Base-by-base conservation (phyloP, 1,140 invertebrate genomes). In the Drosophila repleta region DNA sequence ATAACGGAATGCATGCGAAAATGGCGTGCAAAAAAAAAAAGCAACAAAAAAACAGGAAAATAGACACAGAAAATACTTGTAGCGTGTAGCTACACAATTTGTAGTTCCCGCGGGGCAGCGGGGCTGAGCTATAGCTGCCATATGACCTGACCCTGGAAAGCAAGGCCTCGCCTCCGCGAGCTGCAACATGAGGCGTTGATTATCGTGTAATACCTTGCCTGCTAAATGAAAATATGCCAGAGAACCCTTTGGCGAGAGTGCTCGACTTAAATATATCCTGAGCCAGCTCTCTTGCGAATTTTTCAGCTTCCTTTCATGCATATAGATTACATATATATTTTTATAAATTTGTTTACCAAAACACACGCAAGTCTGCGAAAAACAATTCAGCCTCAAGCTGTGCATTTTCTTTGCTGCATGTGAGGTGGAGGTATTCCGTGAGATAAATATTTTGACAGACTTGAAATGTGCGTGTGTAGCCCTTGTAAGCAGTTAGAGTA, bases 161-260 rank as follows among this genome's bases (percentile, higher is more conserved):
- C 41, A 39, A 41, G 18, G 37, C 37, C 17, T 24, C 24, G 26
- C 37, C 17, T 17, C 24, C 5, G 1, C 15, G 26, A 46, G 26
- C 49, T 45, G 29, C 26, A 58, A 29, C 53, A 66, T 26, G 53
- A 49, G 53, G 62, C 53, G 53, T 66, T 71, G 64, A 66, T 65
- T 58, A 57, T 45, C 51, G 46, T 64, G 43, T 35, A 52, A 51
- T 70, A 52, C 48, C 63, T 51, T 41, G 43, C 29, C 61, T 1
- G 20, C 35, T 43, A 46, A 66, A 71, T 51, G 41, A 69, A 71
- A 71, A 56, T 41, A 57, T 21, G 45, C 5, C 3, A 24, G 5
- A 24, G 10, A 4, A 13, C 45, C 20, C 45, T 21, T 1, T 21
- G 17, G 17, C 20, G 45, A 4, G 10, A 11, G 11, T 11, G 20